Evolutionary conservation across 2,797 vertebrate species (phyloP).

Genomic region (Poeciliopsis turneri): DNA sequence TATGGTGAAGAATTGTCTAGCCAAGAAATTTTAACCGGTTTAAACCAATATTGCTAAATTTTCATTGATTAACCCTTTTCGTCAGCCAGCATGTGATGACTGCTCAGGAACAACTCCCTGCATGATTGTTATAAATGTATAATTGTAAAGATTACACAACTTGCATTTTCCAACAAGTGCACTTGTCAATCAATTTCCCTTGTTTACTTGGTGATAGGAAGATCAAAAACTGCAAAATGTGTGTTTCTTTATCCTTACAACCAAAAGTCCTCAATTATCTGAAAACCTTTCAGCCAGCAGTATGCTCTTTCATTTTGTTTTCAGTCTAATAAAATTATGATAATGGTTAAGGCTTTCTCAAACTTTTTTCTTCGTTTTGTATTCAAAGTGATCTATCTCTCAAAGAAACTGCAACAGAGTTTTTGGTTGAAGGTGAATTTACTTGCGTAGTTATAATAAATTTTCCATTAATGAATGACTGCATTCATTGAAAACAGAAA

Average conservation of each 20-base stretch:
- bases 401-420: neutral
- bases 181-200: neutral
- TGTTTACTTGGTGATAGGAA: neutral
- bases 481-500: neutral
- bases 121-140: neutral
- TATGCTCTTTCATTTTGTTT: neutral
- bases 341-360: neutral
- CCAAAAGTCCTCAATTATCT: neutral
- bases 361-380: neutral
- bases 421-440: neutral
- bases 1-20: neutral
- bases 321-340: neutral
- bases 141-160: neutral
- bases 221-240: neutral
- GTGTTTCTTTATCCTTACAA: neutral
- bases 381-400: neutral
- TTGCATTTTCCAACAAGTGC: neutral
- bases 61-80: neutral
- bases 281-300: neutral
- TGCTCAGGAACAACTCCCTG: neutral
- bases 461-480: neutral
- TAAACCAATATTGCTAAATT: neutral
- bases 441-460: neutral
- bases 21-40: neutral
- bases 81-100: neutral